Evolutionary conservation across 2,113 vertebrate genomes (phyloP).

Genomic region (Morphnarchus princeps): DNA sequence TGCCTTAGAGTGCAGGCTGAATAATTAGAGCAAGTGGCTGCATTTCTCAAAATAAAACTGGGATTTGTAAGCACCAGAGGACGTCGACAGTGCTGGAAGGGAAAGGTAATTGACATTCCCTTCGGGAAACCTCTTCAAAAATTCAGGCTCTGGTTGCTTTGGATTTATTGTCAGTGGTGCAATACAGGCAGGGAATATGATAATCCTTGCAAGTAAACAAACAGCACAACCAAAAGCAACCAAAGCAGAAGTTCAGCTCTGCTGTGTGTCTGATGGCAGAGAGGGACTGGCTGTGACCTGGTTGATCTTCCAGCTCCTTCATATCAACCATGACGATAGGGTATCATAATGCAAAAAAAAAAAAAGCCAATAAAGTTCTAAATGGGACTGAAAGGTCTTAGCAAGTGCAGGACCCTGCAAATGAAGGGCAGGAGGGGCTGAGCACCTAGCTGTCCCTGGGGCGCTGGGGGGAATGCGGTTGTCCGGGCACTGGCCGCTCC

Average conservation of each 20-base stretch:
- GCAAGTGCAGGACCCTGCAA: not conserved
- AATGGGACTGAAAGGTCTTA: not conserved
- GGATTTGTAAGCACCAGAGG: conserved; percentile 13
- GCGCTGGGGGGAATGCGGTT: not conserved
- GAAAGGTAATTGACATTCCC: conserved; percentile 57
- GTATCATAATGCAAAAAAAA: not conserved
- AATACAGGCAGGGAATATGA: not conserved
- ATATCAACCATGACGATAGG: not conserved
- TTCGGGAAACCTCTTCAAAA: conserved; percentile 32
- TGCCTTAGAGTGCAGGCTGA: not conserved
- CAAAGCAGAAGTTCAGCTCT: not conserved
- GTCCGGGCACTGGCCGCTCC: not conserved
- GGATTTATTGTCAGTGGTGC: conserved; percentile 28
- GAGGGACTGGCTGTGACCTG: not conserved
- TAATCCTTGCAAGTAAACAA: not conserved
- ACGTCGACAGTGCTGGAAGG: not conserved
- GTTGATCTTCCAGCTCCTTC: not conserved
- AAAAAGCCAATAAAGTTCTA: not conserved
- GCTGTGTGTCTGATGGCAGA: not conserved
- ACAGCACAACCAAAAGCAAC: not conserved
- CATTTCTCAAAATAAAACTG: conserved; percentile 23
- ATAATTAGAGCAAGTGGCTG: conserved; percentile 18
- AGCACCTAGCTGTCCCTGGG: not conserved
- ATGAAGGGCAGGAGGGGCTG: not conserved
- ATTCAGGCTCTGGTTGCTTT: not conserved